Conservation (phyloP, 1,140 invertebrate genomes). For the Diorhabda sublineata region DNA sequence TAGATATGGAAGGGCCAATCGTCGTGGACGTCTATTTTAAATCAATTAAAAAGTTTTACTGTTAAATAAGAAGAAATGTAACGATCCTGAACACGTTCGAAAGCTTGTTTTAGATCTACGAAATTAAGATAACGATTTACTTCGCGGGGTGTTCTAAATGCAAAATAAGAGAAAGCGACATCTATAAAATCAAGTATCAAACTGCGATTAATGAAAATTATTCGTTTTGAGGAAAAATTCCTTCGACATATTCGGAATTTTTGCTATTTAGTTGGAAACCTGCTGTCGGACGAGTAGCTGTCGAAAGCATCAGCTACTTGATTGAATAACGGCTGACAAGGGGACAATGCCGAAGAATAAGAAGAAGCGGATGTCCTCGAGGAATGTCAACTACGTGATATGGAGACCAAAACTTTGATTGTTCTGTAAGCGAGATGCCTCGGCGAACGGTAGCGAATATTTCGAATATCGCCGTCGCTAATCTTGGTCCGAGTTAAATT, state of each 20-base stretch:
- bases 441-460: conserved; percentile 14
- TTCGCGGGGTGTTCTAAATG: no score
- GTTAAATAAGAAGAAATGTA: no score
- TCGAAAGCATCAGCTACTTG: conserved; percentile 23
- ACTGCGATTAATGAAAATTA: no score
- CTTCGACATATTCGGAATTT: neutral
- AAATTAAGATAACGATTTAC: no score
- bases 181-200: no score
- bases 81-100: no score
- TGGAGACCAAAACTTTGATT: conserved; percentile 31
- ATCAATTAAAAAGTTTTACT: no score
- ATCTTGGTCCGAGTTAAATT: conserved; percentile 6
- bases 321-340: conserved; percentile 42
- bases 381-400: conserved; percentile 42
- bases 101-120: no score
- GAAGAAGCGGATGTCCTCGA: conserved; percentile 23
- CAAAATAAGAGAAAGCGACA: no score
- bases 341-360: conserved; percentile 33
- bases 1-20: no score
- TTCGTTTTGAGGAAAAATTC: no score
- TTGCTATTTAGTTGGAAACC: neutral
- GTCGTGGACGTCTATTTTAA: no score
- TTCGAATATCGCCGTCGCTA: conserved; percentile 13
- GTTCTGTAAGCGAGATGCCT: conserved; percentile 19
- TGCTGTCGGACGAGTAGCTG: neutral